Percentiles rank a stretch among this genome's conserved stretches.
Conservation (phyloP, 2,113 vertebrate genomes). For the Sus scrofa region DNA sequence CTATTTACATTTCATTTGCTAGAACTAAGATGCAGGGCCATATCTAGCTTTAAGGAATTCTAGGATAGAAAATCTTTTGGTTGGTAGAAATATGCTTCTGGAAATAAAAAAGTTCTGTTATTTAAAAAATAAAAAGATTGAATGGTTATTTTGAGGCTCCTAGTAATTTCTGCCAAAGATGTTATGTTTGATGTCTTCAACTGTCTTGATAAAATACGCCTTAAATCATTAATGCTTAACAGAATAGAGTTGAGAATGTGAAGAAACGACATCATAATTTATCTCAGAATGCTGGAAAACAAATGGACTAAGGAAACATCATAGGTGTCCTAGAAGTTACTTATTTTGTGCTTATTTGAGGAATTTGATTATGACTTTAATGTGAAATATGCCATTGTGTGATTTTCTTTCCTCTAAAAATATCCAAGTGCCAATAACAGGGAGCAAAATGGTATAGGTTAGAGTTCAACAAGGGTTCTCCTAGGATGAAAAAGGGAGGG, state of each 20-base stretch:
- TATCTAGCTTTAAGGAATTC: neutral
- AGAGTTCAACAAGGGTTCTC: neutral
- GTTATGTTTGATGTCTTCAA: neutral
- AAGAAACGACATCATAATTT: neutral
- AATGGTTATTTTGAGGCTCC: neutral
- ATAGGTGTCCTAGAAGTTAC: neutral
- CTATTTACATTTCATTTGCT: neutral
- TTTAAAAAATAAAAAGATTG: neutral
- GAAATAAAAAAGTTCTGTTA: neutral
- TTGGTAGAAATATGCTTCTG: neutral
- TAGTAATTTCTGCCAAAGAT: neutral
- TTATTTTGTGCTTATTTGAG: neutral
- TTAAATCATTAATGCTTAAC: neutral
- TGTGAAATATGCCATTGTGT: neutral
- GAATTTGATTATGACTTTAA: neutral
- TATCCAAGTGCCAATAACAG: neutral
- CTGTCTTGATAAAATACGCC: neutral
- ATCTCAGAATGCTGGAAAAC: neutral
- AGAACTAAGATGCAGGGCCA: neutral
- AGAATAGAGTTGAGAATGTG: neutral
- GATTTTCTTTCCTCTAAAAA: neutral
- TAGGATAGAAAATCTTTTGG: neutral
- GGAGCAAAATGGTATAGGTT: neutral
- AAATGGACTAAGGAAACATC: neutral
- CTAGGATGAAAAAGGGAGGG: neutral